phyloP scores from a whole-genome alignment of 2,113 vertebrate genomes.

The Daphoenositta chrysoptera region DNA sequence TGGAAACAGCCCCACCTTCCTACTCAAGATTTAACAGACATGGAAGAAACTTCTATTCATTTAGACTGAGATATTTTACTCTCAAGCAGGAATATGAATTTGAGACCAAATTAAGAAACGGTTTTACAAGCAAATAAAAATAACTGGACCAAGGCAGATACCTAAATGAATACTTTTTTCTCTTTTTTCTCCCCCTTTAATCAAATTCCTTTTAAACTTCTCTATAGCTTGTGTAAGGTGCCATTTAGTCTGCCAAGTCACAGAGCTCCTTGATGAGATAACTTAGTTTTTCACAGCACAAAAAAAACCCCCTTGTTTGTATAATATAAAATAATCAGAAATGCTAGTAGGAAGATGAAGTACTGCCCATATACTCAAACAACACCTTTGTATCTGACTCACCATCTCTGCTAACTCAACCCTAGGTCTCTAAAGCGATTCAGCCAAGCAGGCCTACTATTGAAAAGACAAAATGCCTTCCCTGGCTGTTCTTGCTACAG shows the following conservation, averaged over 20 bases:
- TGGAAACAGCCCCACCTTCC: neutral
- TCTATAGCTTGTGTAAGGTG: neutral
- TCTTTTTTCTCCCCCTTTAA: neutral
- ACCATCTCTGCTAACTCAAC: neutral
- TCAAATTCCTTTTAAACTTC: neutral
- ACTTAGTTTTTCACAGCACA: neutral
- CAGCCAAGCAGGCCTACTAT: neutral
- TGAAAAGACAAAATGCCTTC: neutral
- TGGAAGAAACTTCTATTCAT: neutral
- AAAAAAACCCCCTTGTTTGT: rapidly evolving
- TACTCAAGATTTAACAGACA: neutral
- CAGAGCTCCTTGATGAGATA: neutral
- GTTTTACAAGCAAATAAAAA: neutral
- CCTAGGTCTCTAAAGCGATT: neutral
- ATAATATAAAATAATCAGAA: neutral
- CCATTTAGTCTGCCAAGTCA: neutral
- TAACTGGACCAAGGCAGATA: neutral
- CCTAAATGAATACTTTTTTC: neutral
- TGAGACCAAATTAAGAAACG: neutral
- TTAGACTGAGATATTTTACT: neutral
- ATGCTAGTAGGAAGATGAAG: neutral
- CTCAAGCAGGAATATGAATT: neutral
- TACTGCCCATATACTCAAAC: neutral
- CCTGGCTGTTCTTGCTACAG: neutral
- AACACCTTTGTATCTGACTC: neutral